Conservation (phyloP, 2,797 vertebrate species). For the Sebastes matsubarae region DNA sequence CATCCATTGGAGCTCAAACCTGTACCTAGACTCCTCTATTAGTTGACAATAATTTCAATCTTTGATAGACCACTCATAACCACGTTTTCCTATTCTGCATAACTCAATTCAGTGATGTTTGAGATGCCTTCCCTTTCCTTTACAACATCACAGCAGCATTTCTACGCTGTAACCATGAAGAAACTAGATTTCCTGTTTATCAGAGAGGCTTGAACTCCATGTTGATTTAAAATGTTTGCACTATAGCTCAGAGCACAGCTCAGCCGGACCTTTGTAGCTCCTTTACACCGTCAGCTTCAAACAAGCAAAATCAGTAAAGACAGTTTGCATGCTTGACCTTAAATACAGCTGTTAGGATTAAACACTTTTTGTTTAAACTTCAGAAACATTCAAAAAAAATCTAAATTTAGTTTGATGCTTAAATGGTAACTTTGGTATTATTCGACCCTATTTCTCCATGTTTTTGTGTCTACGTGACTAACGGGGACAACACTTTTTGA, state of each 20-base stretch:
- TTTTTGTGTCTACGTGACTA: too few relatives aligned
- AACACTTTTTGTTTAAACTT: not conserved
- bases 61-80: not conserved
- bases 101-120: not conserved
- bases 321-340: not conserved
- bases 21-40: not conserved
- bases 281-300: not conserved
- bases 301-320: not conserved
- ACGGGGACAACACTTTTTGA: too few relatives aligned
- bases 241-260: not conserved
- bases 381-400: not conserved
- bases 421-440: not conserved
- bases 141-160: not conserved
- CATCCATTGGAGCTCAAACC: not conserved
- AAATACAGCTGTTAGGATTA: not conserved
- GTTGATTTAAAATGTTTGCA: not conserved
- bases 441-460: too few relatives aligned
- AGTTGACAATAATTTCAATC: not conserved
- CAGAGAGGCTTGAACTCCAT: fast-evolving
- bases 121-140: not conserved
- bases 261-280: fast-evolving
- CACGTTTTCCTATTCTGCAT: not conserved
- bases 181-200: not conserved
- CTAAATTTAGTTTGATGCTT: not conserved
- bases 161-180: not conserved